These are phyloP conservation scores for Mesoligia furuncula DNA, from an alignment of 2,888 invertebrate species.

Conservation along the genomic window DNA sequence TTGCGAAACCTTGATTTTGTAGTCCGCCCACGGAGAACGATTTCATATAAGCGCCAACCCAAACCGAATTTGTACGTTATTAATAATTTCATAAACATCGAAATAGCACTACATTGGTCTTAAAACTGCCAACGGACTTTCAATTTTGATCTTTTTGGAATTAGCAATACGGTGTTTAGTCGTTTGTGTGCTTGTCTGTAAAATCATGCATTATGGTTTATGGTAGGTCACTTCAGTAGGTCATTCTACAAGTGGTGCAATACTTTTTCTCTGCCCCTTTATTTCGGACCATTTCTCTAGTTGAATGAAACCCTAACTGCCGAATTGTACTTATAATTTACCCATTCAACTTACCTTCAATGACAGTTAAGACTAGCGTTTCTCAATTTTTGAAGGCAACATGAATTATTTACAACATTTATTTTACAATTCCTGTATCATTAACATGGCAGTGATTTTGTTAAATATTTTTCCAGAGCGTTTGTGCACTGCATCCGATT, in stretches of 20 bases:
- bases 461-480: neutral
- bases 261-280: neutral
- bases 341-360: constrained; percentile 11
- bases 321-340: constrained; percentile 50
- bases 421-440: constrained; percentile 39
- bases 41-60: neutral
- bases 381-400: constrained; percentile 30
- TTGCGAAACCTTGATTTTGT: neutral
- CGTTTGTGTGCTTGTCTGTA: neutral
- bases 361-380: constrained; percentile 19
- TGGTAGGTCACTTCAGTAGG: neutral
- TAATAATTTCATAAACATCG: neutral
- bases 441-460: constrained; percentile 48
- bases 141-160: neutral
- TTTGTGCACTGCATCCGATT: neutral
- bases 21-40: too few species aligned
- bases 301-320: neutral
- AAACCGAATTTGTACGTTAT: constrained; percentile 1
- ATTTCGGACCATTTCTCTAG: neutral
- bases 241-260: neutral
- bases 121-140: neutral
- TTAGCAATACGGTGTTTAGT: neutral
- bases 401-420: constrained; percentile 46
- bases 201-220: neutral
- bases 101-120: neutral